Evolutionary conservation across 2,797 vertebrate species (phyloP).

Genomic region (Scyliorhinus canicula): DNA sequence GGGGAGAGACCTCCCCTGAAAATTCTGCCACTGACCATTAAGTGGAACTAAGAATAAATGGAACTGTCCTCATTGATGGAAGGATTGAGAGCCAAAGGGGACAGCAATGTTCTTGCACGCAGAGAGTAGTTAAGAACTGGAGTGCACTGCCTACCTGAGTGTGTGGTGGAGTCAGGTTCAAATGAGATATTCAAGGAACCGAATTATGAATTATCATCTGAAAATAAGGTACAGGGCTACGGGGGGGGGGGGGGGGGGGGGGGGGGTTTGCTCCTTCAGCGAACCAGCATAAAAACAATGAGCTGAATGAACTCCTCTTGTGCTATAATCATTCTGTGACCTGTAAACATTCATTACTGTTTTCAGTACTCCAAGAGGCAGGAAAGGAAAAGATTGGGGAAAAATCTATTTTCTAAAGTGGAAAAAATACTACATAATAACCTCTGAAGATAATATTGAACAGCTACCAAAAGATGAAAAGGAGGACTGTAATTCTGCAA

Average conservation of each 20-base stretch:
- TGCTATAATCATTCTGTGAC: too few species aligned
- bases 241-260: too few species aligned
- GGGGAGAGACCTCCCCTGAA: neutral
- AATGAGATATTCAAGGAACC: too few species aligned
- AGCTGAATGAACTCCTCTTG: too few species aligned
- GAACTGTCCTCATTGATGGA: neutral
- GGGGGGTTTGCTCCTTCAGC: too few species aligned
- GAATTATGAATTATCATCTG: too few species aligned
- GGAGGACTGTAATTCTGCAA: neutral
- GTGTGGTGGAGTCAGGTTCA: too few species aligned
- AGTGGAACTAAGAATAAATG: neutral
- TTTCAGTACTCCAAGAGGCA: neutral
- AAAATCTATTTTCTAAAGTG: neutral
- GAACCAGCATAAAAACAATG: too few species aligned
- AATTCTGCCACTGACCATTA: neutral
- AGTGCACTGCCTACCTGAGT: too few species aligned
- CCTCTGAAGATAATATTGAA: neutral
- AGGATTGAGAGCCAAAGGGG: neutral
- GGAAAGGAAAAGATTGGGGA: neutral
- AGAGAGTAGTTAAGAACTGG: too few species aligned
- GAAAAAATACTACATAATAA: neutral
- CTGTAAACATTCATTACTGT: neutral
- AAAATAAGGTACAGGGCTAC: too few species aligned
- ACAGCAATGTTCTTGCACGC: neutral
- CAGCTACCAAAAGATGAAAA: neutral